These are phyloP conservation scores for Oreotrochilus melanogaster DNA, from an alignment of 2,113 vertebrate genomes.

Conservation along the genomic window DNA sequence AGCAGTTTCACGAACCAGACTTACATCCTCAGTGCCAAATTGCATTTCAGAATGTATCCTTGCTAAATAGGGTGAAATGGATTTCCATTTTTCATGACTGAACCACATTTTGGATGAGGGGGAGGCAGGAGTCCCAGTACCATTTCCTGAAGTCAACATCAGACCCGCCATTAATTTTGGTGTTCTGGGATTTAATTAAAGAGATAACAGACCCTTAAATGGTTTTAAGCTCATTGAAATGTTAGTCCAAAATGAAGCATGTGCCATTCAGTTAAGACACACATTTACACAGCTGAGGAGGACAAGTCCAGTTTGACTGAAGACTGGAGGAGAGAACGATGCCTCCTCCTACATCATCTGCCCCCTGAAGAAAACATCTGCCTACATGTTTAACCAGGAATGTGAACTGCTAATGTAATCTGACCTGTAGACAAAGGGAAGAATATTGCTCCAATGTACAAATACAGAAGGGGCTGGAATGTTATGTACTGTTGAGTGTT, in stretches of 20 bases:
- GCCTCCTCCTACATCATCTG: constrained; percentile 62
- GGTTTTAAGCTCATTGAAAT: constrained; percentile 41
- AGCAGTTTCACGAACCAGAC: constrained; percentile 25
- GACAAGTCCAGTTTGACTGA: constrained; percentile 57
- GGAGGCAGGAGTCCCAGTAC: constrained; percentile 44
- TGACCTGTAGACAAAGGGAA: constrained; percentile 56
- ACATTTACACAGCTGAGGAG: constrained; percentile 69
- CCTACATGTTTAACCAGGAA: constrained; percentile 63
- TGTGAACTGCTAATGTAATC: constrained; percentile 65
- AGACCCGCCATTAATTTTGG: constrained; percentile 47
- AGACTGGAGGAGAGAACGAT: constrained; percentile 46
- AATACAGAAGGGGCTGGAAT: constrained; percentile 22
- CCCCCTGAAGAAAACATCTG: constrained; percentile 81
- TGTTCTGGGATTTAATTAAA: background rate
- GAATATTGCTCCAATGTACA: background rate
- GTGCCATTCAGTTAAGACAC: constrained; percentile 43
- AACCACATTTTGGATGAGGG: constrained; percentile 24
- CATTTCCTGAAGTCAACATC: constrained; percentile 54
- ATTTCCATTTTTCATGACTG: constrained; percentile 54
- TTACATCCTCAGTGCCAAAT: constrained; percentile 28
- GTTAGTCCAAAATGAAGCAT: constrained; percentile 45
- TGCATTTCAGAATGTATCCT: constrained; percentile 50
- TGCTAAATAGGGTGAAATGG: constrained; percentile 54
- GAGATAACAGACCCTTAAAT: constrained; percentile 50
- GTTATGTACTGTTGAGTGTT: background rate